phyloP scores from a whole-genome alignment of 2,113 vertebrate species.

The Nestor notabilis region DNA sequence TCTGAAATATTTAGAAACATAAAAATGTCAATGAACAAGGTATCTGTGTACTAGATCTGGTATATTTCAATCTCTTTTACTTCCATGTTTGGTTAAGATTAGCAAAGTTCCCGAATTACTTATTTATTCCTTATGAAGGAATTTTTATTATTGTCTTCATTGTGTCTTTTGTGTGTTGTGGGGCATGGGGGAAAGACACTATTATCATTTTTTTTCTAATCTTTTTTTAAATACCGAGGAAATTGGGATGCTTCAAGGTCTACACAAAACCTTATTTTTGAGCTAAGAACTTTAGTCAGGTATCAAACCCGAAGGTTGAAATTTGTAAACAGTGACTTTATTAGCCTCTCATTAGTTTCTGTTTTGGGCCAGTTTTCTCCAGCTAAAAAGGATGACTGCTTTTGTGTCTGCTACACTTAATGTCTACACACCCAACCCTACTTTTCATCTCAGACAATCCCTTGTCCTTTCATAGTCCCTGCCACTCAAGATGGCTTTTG shows the following conservation, averaged over 20 bases:
- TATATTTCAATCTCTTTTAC: not conserved
- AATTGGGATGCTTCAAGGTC: not conserved
- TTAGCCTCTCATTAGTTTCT: not conserved
- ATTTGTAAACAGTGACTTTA: not conserved
- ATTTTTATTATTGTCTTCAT: not conserved
- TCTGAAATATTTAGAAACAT: not conserved
- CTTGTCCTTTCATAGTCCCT: not conserved
- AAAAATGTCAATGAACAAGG: not conserved
- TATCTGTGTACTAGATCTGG: not conserved
- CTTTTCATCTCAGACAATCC: not conserved
- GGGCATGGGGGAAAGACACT: rapidly evolving
- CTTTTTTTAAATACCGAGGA: not conserved
- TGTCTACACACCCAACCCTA: not conserved
- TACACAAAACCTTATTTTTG: not conserved
- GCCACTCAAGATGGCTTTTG: not conserved
- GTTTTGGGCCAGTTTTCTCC: not conserved
- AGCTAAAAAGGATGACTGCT: not conserved
- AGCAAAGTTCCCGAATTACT: not conserved
- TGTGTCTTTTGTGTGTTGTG: not conserved
- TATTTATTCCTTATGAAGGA: not conserved
- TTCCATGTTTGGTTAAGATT: not conserved
- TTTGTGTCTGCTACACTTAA: not conserved
- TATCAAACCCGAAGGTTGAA: not conserved
- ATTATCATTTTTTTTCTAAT: not conserved
- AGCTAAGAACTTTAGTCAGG: not conserved